These are phyloP conservation scores for Terebella lapidaria DNA, from an alignment of 2,888 invertebrate genomes.

Conservation along the genomic window DNA sequence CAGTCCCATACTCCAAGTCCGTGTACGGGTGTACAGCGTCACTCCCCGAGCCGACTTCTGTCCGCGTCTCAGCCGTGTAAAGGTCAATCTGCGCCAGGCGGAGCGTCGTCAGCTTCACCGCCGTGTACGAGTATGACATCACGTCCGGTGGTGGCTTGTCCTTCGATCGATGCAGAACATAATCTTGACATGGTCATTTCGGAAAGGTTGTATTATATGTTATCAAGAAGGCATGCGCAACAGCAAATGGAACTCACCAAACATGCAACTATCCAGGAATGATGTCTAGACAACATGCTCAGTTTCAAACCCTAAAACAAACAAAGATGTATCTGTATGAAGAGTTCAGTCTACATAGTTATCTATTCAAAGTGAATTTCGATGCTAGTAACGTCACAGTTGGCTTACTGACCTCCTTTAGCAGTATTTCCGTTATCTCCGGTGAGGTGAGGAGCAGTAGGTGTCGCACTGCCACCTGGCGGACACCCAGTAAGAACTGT, in stretches of 20 bases:
- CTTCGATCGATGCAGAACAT: too few relatives aligned
- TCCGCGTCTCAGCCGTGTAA: background rate
- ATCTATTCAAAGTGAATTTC: too few relatives aligned
- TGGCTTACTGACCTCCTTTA: constrained; percentile 14
- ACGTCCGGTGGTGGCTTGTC: too few relatives aligned
- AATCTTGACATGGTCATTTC: too few relatives aligned
- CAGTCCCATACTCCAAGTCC: constrained; percentile 18
- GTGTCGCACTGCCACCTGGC: constrained; percentile 12
- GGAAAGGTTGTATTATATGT: too few relatives aligned
- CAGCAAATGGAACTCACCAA: constrained; percentile 17
- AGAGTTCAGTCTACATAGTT: too few relatives aligned
- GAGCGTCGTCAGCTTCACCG: constrained; percentile 22
- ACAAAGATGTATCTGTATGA: too few relatives aligned
- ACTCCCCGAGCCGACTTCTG: background rate
- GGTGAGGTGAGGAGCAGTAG: constrained; percentile 12
- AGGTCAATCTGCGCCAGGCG: constrained; percentile 17
- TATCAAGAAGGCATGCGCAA: too few relatives aligned
- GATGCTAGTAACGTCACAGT: too few relatives aligned
- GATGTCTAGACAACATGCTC: constrained; percentile 18
- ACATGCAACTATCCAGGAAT: constrained; percentile 17
- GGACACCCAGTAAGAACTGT: constrained; percentile 8
- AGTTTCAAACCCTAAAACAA: constrained; percentile 16
- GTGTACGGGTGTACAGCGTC: too few relatives aligned
- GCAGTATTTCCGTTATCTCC: constrained; percentile 5
- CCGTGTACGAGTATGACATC: constrained; percentile 14